Conservation (phyloP, 2,113 vertebrate species). For the Anolis sagrei region DNA sequence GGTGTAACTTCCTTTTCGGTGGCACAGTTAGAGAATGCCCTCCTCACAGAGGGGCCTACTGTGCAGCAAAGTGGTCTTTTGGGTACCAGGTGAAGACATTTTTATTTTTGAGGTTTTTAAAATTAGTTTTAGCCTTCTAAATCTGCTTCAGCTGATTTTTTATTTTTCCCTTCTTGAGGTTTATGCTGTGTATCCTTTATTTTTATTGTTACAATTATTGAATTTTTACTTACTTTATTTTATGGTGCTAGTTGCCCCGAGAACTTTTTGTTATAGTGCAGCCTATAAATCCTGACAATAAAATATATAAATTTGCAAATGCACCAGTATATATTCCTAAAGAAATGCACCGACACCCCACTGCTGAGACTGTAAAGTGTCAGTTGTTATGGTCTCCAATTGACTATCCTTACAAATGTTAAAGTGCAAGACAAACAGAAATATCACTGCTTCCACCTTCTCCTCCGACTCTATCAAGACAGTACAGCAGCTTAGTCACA, state of each 20-base stretch:
- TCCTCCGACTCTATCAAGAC: constrained; percentile 71
- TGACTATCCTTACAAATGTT: constrained; percentile 19
- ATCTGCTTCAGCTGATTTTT: not conserved
- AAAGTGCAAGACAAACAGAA: constrained; percentile 23
- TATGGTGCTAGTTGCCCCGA: not conserved
- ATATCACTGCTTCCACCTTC: constrained; percentile 55
- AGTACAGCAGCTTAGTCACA: constrained; percentile 74
- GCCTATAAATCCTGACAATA: not conserved
- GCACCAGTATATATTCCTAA: not conserved
- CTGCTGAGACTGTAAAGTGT: not conserved
- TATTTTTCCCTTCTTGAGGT: not conserved
- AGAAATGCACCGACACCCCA: not conserved
- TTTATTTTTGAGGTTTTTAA: not conserved
- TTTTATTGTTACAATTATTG: not conserved
- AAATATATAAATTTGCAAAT: not conserved
- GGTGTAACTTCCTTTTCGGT: not conserved
- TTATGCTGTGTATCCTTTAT: not conserved
- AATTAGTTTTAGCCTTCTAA: not conserved
- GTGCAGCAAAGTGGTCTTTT: not conserved
- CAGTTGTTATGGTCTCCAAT: constrained; percentile 20
- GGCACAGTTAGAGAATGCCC: not conserved
- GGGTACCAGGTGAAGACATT: no score
- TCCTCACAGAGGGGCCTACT: not conserved
- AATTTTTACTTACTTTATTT: not conserved
- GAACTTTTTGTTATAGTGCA: not conserved